These are phyloP conservation scores for Eilema griseolum DNA, from an alignment of 2,888 invertebrate genomes.

Conservation along the genomic window DNA sequence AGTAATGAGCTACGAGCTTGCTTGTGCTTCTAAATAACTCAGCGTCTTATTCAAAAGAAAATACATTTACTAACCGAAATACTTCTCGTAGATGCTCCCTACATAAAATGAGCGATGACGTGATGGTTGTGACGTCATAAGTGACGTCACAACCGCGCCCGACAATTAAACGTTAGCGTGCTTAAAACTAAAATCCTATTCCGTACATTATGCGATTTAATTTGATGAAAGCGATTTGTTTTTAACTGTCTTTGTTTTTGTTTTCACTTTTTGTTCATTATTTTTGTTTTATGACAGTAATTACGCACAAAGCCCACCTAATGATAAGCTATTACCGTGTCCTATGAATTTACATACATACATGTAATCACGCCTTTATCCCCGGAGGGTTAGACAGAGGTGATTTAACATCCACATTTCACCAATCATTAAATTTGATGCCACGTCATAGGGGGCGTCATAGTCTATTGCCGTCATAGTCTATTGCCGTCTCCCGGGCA, in stretches of 20 bases:
- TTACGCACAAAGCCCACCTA: background rate
- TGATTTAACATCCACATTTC: too few species aligned
- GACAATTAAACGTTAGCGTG: constrained; percentile 34
- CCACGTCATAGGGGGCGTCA: too few species aligned
- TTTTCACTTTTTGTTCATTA: background rate
- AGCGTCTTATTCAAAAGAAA: background rate
- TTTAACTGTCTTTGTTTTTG: background rate
- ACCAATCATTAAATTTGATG: too few species aligned
- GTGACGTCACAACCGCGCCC: constrained; percentile 31
- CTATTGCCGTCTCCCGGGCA: too few species aligned
- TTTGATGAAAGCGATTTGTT: constrained; percentile 29
- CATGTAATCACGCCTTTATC: too few species aligned
- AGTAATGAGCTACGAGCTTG: background rate
- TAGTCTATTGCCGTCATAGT: too few species aligned
- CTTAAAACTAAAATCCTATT: constrained; percentile 29
- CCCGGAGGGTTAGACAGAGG: too few species aligned
- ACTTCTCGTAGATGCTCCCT: constrained; percentile 1
- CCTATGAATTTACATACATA: background rate
- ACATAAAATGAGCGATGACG: constrained; percentile 30
- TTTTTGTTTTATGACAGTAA: background rate
- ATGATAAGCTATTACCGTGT: background rate
- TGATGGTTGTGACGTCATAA: constrained; percentile 36
- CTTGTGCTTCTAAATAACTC: background rate
- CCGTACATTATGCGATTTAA: constrained; percentile 31
- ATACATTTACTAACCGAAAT: constrained; percentile 1